Base-by-base conservation (phyloP, 2,797 vertebrate species). In the Mus caroli region DNA sequence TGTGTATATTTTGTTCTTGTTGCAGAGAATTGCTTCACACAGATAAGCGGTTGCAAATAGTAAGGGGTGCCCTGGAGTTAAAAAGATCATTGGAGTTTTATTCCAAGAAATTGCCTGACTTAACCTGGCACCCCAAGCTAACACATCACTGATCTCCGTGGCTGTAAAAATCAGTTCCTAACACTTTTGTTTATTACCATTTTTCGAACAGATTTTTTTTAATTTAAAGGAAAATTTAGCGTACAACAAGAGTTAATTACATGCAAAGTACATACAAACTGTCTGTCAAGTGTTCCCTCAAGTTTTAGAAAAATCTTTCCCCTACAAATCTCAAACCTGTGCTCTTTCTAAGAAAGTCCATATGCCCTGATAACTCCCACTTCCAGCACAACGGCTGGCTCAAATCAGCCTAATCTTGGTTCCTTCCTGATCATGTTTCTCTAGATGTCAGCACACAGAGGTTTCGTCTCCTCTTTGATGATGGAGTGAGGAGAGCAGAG, bases 21-120 rank as follows among this genome's bases (percentile, higher is more conserved):
- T 93, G 82, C 90, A 95, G 77, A 97, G 82, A 94, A 93, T 31
- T 97, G 93, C 94, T 96, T 96, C 93, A 97, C 96, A 91, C 94
- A 97, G 82, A 76, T 88, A 96, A 97, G 73, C 37, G 77, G 80
- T 71, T 97, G 96, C 80, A 97, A 96, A 97, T 46, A 93, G 94
- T 75, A 88, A 94, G 87, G 86, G 34, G 86, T 85, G 80, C n/a
- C 93, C 64, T 92, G 69, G 56, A 95, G 90, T 88, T 92, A 94
- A 83, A 97, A 97, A 79, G 77, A 82, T 69, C 50, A 94, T 62
- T 92, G 58, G 94, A 64, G 58, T 90, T 94, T 86, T 97, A 97
- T 94, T 91, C 71, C 87, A 92, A 96, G 83, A 86, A 95, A 94
- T 69, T n/a, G 4, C 24, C 80, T 77, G 82, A 88, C 91, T 93